Conservation (phyloP, 2,888 invertebrate genomes). For the Caenorhabditis auriculariae region DNA sequence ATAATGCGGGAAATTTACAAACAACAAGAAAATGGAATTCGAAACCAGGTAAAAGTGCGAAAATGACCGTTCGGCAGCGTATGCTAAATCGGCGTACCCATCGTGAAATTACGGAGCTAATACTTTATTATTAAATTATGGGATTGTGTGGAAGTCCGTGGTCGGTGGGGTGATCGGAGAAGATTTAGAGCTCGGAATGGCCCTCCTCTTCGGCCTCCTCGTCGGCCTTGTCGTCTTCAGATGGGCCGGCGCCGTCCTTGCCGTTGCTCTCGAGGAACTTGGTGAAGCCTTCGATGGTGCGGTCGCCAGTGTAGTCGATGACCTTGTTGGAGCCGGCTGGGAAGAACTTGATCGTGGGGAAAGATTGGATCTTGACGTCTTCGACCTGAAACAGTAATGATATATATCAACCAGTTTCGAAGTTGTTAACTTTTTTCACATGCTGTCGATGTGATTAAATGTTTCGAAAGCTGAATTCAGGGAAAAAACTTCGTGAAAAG, state of each 20-base stretch:
- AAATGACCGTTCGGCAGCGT: too few species aligned
- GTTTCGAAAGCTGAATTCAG: too few species aligned
- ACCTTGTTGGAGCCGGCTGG: slow-evolving; percentile 84
- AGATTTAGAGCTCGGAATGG: slow-evolving; percentile 47
- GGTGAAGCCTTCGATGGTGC: slow-evolving; percentile 86
- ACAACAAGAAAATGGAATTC: too few species aligned
- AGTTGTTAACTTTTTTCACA: too few species aligned
- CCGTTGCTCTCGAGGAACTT: slow-evolving; percentile 93
- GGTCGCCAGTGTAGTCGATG: slow-evolving; percentile 90
- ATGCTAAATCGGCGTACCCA: too few species aligned
- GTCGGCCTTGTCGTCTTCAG: slow-evolving; percentile 61
- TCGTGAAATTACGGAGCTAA: too few species aligned
- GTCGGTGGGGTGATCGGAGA: too few species aligned
- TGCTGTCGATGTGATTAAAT: neutral
- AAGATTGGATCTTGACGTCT: slow-evolving; percentile 62
- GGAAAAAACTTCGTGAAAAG: too few species aligned
- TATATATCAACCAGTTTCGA: neutral
- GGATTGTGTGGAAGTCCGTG: too few species aligned
- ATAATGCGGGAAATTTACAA: too few species aligned
- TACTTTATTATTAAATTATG: too few species aligned
- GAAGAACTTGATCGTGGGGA: slow-evolving; percentile 92
- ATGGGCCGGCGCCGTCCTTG: slow-evolving; percentile 71
- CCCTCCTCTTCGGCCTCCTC: slow-evolving; percentile 57
- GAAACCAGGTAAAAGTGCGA: too few species aligned
- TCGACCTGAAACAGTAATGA: slow-evolving; percentile 43